Evolutionary conservation across 1,140 invertebrate species (phyloP), one percentile per base, ranked within the genome.

Genomic region (Branchinecta lindahli): DNA sequence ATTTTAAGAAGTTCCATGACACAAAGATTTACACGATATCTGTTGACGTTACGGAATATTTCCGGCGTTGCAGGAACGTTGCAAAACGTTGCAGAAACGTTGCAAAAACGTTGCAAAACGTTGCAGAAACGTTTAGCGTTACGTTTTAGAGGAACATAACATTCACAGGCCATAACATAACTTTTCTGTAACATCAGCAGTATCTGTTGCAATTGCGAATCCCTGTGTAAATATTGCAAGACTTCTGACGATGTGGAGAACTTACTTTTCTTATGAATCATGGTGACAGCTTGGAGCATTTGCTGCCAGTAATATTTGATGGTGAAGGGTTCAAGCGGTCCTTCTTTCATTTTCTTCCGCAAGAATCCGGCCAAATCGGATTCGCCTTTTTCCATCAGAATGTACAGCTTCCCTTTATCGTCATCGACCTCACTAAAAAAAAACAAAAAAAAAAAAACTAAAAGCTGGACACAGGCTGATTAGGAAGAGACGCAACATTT

Each of bases 371-470:
- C 87, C 68, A 98, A 83, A 81, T 98, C 95, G 15, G 85, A 88
- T 73, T 94, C 92, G 0, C 96, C 95, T 76, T 88, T 87, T 80
- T 98, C 96, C 87, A 98, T 86, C 5, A 98, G 86, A 69, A 97
- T 84, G 72, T 87, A 88, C 7, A 96, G 81, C 66, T 79, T 78
- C 70, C 80, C 77, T 18, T 77, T 72, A 8, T 75, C 70, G 45
- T 77, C 73, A 47, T 79, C 74, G 70, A 80, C 78, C 75, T 86
- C 83, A 78, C 82, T 84, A 74, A 46, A 79, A 78, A 52, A 68
- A 70, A 44, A 61, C 66, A 67, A 74, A 66, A 45, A 69, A 45
- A 52, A 20, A 69, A 67, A 46, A 82, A 83, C n/a, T 83, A 83
- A 70, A 83, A 82, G 46, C 82, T 79, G 20, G 83, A 78, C 72